Conservation (phyloP, 2,888 invertebrate genomes). For the Argyresthia albistria region DNA sequence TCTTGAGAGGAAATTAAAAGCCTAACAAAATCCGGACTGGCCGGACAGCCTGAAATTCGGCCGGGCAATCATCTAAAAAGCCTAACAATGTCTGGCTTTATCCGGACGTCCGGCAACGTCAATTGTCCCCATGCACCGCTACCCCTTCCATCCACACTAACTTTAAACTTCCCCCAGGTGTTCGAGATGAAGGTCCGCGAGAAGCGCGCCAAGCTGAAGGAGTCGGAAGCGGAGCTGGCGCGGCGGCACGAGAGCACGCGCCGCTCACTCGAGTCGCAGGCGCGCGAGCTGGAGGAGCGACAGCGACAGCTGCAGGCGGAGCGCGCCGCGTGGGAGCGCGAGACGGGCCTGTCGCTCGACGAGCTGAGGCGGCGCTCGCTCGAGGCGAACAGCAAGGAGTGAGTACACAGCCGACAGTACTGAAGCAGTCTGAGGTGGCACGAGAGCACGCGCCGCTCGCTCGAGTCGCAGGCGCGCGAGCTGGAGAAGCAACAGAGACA, state of each 20-base stretch:
- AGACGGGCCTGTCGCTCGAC: conserved; percentile 90
- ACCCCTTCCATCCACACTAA: too few species aligned
- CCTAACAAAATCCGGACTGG: too few species aligned
- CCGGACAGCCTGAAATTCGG: too few species aligned
- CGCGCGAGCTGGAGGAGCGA: conserved; percentile 92
- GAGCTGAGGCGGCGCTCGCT: conserved; percentile 89
- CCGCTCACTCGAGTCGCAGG: conserved; percentile 87
- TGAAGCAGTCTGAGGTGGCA: conserved; percentile 76
- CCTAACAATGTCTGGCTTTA: too few species aligned
- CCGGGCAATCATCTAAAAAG: too few species aligned
- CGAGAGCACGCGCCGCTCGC: conserved; percentile 80
- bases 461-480: conserved; percentile 93
- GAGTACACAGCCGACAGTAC: conserved; percentile 38
- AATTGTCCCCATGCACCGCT: too few species aligned
- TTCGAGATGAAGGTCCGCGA: conserved; percentile 98
- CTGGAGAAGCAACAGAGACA: conserved; percentile 90
- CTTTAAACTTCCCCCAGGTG: conserved; percentile 59
- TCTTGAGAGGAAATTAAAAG: too few species aligned
- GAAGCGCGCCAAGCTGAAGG: conserved; percentile 95
- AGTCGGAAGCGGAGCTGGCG: conserved; percentile 94
- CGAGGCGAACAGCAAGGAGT: conserved; percentile 93
- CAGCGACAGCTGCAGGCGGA: conserved; percentile 88
- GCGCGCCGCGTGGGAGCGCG: conserved; percentile 90
- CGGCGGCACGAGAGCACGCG: conserved; percentile 87
- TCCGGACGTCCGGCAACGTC: too few species aligned